phyloP scores from a whole-genome alignment of 2,888 invertebrate species.

The Amblyteles armatorius region DNA sequence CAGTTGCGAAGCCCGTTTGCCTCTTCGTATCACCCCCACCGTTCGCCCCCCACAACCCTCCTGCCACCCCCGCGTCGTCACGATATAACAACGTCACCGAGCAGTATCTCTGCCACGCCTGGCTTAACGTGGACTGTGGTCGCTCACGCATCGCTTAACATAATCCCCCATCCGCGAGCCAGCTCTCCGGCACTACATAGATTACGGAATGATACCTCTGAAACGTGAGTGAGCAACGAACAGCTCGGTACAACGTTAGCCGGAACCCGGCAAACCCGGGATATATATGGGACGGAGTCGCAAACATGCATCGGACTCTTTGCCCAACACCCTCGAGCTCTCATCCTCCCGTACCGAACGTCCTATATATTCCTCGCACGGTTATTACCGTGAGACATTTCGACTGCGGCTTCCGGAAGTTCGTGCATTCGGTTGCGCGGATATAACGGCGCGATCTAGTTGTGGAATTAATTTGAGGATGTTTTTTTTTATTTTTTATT shows the following conservation, averaged over 20 bases:
- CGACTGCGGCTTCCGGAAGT: neutral
- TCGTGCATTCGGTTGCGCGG: neutral
- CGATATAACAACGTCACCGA: conserved; percentile 80
- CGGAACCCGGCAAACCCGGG: neutral
- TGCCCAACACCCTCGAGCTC: neutral
- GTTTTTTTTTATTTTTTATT: neutral
- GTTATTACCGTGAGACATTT: conserved; percentile 22
- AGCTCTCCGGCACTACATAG: conserved; percentile 72
- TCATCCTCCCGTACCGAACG: neutral
- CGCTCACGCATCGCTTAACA: conserved; percentile 84
- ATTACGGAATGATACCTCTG: conserved; percentile 79
- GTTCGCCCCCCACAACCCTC: neutral
- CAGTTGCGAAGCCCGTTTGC: conserved; percentile 15
- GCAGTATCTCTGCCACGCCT: conserved; percentile 83
- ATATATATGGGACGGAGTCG: neutral
- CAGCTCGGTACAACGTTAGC: conserved; percentile 14
- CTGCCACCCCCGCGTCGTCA: conserved; percentile 39
- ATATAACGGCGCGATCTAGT: neutral
- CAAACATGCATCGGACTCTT: neutral
- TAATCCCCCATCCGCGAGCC: conserved; percentile 77
- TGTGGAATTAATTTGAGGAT: neutral
- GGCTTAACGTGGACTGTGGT: conserved; percentile 82
- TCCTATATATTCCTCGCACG: neutral
- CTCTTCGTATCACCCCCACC: conserved; percentile 1
- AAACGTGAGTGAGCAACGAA: conserved; percentile 69